A percentile compares a stretch with the other conserved stretches of the same genome.
These are phyloP conservation scores for Anastrepha ludens DNA, from an alignment of 1,140 invertebrate species.

Conservation along the genomic window DNA sequence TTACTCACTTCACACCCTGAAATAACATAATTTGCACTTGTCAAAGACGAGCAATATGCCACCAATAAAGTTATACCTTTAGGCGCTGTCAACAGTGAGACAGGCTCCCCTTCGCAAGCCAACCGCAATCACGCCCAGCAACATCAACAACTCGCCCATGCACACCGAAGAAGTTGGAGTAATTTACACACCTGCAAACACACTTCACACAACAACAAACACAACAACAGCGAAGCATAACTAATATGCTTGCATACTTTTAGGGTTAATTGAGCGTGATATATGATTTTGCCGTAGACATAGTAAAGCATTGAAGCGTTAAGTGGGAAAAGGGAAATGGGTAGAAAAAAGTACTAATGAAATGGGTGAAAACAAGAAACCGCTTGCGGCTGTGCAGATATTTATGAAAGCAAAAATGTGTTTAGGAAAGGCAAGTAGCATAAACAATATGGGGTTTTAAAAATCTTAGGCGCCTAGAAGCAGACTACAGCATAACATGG, in stretches of 20 bases:
- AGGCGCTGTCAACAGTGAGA: not conserved
- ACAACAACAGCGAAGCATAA: not conserved
- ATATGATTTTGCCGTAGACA: conserved; percentile 40
- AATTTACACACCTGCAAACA: not conserved
- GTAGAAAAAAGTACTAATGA: not conserved
- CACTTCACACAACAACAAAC: not conserved
- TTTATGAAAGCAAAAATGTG: not conserved
- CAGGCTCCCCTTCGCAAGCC: not conserved
- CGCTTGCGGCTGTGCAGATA: not conserved
- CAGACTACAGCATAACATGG: not conserved
- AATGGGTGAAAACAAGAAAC: not conserved
- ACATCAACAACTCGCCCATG: not conserved
- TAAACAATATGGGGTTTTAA: not conserved
- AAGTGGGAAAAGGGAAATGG: not conserved
- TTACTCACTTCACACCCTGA: not conserved
- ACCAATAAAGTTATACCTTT: not conserved
- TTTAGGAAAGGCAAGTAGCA: not conserved
- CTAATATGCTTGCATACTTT: conserved; percentile 33
- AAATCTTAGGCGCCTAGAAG: not conserved
- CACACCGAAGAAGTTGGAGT: not conserved
- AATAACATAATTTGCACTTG: conserved; percentile 3
- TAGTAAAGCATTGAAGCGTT: conserved; percentile 14
- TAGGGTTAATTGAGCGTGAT: conserved; percentile 54
- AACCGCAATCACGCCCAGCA: not conserved
- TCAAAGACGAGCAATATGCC: not conserved